phyloP scores from a whole-genome alignment of 2,113 vertebrate genomes.

The Anseranas semipalmata region DNA sequence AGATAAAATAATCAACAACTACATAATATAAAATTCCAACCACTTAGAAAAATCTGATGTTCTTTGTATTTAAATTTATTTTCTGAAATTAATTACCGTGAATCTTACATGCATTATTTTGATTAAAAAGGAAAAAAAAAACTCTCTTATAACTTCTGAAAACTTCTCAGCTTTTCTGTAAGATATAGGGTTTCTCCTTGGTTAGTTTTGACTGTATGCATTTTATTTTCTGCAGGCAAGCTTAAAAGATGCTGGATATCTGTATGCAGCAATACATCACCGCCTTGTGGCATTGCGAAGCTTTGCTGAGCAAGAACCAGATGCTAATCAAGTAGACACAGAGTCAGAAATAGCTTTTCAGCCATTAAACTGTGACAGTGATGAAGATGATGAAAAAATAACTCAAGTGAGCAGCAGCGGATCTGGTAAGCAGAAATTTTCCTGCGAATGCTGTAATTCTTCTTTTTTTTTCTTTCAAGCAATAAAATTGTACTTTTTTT shows the following conservation, averaged over 20 bases:
- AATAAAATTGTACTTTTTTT: background rate
- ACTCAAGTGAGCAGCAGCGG: conserved; percentile 32
- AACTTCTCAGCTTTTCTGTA: background rate
- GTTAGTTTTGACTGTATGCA: background rate
- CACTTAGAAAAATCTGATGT: background rate
- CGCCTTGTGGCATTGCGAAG: conserved; percentile 80
- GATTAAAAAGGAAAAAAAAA: background rate
- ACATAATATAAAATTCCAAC: background rate
- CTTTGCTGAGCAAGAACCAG: conserved; percentile 44
- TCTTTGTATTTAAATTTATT: background rate
- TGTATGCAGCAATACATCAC: conserved; percentile 84
- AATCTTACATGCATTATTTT: background rate
- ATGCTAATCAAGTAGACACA: background rate
- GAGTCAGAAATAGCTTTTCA: conserved; percentile 52
- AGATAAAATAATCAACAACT: background rate
- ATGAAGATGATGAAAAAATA: conserved; percentile 69
- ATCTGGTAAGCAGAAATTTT: conserved; percentile 68
- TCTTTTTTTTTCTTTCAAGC: background rate
- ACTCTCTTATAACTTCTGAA: background rate
- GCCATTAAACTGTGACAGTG: conserved; percentile 66
- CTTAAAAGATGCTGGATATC: conserved; percentile 76
- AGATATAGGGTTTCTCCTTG: background rate
- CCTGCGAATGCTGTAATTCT: background rate
- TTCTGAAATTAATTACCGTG: background rate
- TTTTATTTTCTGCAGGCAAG: conserved; percentile 68